phyloP scores from a whole-genome alignment of 2,888 invertebrate genomes.

The Plebejus anna region DNA sequence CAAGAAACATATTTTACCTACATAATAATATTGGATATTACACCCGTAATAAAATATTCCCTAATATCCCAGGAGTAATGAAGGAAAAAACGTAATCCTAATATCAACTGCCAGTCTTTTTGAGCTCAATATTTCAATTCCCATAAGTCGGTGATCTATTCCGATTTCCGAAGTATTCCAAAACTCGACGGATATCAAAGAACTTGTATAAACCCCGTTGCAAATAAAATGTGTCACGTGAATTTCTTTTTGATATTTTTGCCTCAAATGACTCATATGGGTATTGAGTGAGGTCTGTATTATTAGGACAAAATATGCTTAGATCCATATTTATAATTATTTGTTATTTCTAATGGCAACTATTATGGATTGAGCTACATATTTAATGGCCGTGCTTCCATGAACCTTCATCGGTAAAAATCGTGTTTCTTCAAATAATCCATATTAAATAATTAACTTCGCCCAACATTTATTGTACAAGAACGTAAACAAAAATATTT shows the following conservation, averaged over 20 bases:
- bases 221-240: slow-evolving; percentile 11
- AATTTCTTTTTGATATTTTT: background rate
- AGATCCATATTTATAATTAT: background rate
- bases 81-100: background rate
- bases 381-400: too few species aligned
- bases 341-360: too few species aligned
- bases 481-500: too few species aligned
- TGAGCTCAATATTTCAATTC: slow-evolving; percentile 9
- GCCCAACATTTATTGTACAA: too few species aligned
- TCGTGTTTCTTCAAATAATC: too few species aligned
- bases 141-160: background rate
- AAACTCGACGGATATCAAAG: slow-evolving; percentile 8
- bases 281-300: background rate
- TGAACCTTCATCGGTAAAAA: too few species aligned
- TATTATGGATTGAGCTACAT: too few species aligned
- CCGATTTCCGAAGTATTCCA: slow-evolving; percentile 1
- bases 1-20: background rate
- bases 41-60: slow-evolving; percentile 1
- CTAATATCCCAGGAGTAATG: background rate
- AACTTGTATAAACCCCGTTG: background rate
- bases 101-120: slow-evolving; percentile 1
- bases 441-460: too few species aligned
- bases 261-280: background rate
- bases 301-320: background rate
- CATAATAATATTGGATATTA: background rate